Evolutionary conservation across 2,888 invertebrate species (phyloP), one percentile per base, ranked within the genome.

Genomic region (Rotaria magnacalcarata): DNA sequence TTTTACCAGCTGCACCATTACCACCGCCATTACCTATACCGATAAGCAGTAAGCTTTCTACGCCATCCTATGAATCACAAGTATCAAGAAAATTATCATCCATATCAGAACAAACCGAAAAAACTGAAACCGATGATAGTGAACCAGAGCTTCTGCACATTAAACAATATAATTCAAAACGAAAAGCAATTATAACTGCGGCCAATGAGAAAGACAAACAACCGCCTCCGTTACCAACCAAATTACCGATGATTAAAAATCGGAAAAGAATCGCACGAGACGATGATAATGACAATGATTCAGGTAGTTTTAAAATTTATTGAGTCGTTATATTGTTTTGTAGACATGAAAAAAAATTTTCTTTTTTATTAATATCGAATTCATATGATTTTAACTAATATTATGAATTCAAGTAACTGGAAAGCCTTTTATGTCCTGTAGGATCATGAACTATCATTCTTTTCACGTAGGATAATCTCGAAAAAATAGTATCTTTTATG

Each of bases 111-210:
- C 47, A n/a, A 80, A 80, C 47, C 3, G 80, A 80, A 80, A 80
- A 47, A 80, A 80, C 80, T n/a, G 80, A 80, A n/a, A 80, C 80
- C 2, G 80, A 80, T 47, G 80, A 80, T 47, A 80, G 80, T 14
- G 80, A 80, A n/a, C 47, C 80, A n/a, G 80, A 80, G 47, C 43
- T 80, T n/a, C 16, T 80, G n/a, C 80, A 47, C 11, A 80, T n/a
- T 67, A 67, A n/a, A 80, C 80, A 80, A 21, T n/a, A 80, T 24
- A 43, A 80, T 80, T 10, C 24, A 24, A 47, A 80, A 47, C 21
- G 47, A n/a, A 80, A 80, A 47, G 47, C 10, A 47, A 80, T 43
- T n/a, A 47, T 80, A 11, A n/a, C 80, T 47, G 47, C 47, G 21
- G 75, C 11, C 11, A 43, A 75, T 80, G 19, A 47, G 5, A 80